Base-by-base conservation (phyloP, 2,888 invertebrate species). In the Drosophila anomalata region DNA sequence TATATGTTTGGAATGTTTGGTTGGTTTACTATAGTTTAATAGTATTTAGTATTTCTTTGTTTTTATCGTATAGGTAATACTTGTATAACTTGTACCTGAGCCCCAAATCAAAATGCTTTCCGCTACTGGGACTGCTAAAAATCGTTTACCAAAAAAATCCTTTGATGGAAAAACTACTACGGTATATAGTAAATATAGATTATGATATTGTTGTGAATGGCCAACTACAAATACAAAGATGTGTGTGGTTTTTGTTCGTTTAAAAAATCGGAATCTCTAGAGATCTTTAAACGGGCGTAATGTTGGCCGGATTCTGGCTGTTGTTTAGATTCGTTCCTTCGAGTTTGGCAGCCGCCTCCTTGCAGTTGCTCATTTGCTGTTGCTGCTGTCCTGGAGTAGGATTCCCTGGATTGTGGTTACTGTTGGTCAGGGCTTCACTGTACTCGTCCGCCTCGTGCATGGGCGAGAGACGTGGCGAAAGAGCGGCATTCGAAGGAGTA, bases 371-470 rank as follows among this genome's bases (percentile, higher is more conserved):
- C 41, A 59, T 54, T 39, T 51, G 51, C 51, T 33, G 55, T 5
- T 11, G 60, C 17, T 31, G 14, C 29, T n/a, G 31, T 44, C 22
- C 17, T n/a, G 62, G 7, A 44, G 74, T 24, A 14, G 8, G 17
- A 72, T 46, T 42, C 76, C 88, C 20, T 12, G 65, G 14, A 53
- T 50, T 78, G 51, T 57, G 65, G 72, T 29, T 20, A 46, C 14
- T 60, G 58, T 54, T 59, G 7, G 52, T n/a, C 31, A 31, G 3
- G 17, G 74, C 50, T 42, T 82, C 83, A 50, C 56, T 74, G 59
- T 75, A 75, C 22, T 96, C 96, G 77, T 97, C 97, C 73, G 96
- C 96, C 91, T 97, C 97, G 72, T 95, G 94, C 96, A 97, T 97
- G 33, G 96, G 96, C 24, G 97, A 96, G 44, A 97, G 92, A 73